phyloP scores from a whole-genome alignment of 2,113 vertebrate genomes.

The Varanus komodoensis region DNA sequence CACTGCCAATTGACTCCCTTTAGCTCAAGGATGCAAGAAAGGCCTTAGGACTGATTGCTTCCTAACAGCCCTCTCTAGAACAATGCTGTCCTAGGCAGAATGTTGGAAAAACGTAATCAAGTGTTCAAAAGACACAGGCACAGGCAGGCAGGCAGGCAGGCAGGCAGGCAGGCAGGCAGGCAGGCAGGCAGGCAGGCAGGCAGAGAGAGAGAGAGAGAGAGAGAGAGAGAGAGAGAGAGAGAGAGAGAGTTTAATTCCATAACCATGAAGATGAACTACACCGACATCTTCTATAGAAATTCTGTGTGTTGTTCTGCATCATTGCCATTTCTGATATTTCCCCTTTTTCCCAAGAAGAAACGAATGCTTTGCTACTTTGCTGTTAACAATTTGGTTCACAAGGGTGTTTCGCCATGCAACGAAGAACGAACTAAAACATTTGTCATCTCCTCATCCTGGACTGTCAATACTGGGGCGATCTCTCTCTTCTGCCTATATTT shows the following conservation, averaged over 20 bases:
- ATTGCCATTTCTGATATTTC: not conserved
- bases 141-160: not conserved
- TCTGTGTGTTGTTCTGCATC: not conserved
- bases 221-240: too few relatives aligned
- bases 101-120: not conserved
- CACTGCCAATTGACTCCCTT: not conserved
- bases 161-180: too few relatives aligned
- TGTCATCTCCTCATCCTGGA: too few relatives aligned
- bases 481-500: too few relatives aligned
- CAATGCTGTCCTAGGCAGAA: not conserved
- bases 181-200: too few relatives aligned
- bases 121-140: not conserved
- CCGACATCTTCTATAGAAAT: not conserved
- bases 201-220: too few relatives aligned
- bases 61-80: not conserved
- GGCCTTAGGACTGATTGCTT: not conserved
- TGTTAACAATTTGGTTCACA: too few relatives aligned
- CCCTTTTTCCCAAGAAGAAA: not conserved
- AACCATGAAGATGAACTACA: not conserved
- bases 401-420: too few relatives aligned
- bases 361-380: not conserved
- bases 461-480: too few relatives aligned
- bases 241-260: not conserved
- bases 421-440: too few relatives aligned
- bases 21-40: constrained; percentile 1